Conservation (phyloP, 2,888 invertebrate genomes). For the Eumerus sabulonum region DNA sequence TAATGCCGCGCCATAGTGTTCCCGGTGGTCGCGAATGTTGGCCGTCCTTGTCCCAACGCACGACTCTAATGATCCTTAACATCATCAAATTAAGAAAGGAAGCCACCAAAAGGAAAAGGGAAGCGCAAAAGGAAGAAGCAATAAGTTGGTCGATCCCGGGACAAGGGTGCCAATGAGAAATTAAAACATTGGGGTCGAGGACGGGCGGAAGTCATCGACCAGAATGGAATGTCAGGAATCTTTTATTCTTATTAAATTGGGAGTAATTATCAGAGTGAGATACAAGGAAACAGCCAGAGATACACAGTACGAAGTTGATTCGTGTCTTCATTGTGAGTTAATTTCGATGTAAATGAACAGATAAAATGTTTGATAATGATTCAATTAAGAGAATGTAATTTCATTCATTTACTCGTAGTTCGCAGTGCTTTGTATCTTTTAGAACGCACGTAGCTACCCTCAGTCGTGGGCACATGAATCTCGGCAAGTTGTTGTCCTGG, state of each 20-base stretch:
- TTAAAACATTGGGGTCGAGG: constrained; percentile 68
- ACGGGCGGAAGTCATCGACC: no score
- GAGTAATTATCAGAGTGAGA: constrained; percentile 58
- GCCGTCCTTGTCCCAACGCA: constrained; percentile 44
- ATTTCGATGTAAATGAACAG: constrained; percentile 78
- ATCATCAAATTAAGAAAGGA: constrained; percentile 74
- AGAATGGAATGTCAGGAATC: constrained; percentile 68
- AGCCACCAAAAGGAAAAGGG: constrained; percentile 22
- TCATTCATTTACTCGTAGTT: no score
- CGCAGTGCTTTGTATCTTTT: constrained; percentile 34
- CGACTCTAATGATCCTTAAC: constrained; percentile 78
- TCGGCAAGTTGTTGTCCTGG: constrained; percentile 65
- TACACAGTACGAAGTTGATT: constrained; percentile 32
- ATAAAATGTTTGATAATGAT: constrained; percentile 77
- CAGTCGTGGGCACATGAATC: constrained; percentile 31
- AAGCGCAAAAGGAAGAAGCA: constrained; percentile 12
- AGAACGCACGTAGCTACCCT: constrained; percentile 5
- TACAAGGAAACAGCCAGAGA: neutral
- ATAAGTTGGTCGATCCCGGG: constrained; percentile 41
- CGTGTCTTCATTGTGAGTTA: constrained; percentile 70
- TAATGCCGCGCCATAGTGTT: constrained; percentile 25
- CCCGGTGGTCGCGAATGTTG: constrained; percentile 3
- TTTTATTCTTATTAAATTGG: constrained; percentile 69
- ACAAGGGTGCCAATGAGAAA: constrained; percentile 68
- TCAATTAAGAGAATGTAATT: constrained; percentile 75